These are phyloP conservation scores for Eudyptes chrysolophus DNA, from an alignment of 2,113 vertebrate species.

Conservation along the genomic window DNA sequence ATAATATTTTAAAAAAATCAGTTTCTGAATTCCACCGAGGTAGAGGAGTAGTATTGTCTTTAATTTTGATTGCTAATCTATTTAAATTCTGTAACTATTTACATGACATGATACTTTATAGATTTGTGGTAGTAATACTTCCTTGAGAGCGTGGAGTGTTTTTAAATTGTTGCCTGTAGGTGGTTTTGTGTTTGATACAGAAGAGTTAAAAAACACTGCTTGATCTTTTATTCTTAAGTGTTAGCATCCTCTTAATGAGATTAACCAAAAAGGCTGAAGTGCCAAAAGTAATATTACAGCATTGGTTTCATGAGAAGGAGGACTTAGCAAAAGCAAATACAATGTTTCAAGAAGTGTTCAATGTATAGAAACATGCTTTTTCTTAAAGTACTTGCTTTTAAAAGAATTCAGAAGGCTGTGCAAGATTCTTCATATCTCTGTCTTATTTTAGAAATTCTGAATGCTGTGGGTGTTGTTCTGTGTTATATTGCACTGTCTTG, in stretches of 20 bases:
- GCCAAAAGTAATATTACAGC: background rate
- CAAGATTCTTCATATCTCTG: background rate
- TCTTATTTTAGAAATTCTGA: background rate
- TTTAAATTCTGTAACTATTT: background rate
- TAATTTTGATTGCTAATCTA: background rate
- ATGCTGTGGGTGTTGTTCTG: background rate
- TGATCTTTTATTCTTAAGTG: background rate
- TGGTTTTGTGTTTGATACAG: conserved; percentile 49
- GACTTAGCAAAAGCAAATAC: background rate
- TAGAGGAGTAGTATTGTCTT: background rate
- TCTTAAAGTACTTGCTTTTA: background rate
- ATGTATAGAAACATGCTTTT: background rate
- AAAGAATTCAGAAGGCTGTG: background rate
- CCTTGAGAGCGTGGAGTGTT: background rate
- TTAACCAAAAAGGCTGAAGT: background rate
- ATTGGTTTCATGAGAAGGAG: background rate
- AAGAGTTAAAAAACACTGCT: background rate
- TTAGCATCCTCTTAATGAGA: background rate
- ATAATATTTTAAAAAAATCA: background rate
- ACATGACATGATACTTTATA: background rate
- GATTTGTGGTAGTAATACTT: background rate
- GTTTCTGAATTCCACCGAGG: background rate
- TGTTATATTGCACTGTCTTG: background rate
- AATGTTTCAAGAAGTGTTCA: background rate
- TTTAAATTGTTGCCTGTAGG: conserved; percentile 49